Evolutionary conservation across 2,797 vertebrate species (phyloP).

Genomic region (Pipistrellus pipistrellus): DNA sequence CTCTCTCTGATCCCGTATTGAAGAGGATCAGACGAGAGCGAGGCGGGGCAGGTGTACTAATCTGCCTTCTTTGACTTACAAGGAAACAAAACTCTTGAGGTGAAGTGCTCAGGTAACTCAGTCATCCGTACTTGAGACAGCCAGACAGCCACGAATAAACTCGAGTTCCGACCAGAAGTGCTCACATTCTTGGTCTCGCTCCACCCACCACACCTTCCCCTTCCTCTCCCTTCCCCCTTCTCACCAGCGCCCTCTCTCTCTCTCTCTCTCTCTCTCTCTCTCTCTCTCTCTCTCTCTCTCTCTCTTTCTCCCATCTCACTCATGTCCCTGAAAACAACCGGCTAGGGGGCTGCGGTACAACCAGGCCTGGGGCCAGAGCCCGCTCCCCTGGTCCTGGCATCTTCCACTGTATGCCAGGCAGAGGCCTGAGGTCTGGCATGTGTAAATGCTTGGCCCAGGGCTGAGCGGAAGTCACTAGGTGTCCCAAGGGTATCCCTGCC

Average conservation of each 20-base stretch:
- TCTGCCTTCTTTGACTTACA: not conserved
- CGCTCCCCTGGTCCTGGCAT: not conserved
- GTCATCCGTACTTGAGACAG: not conserved
- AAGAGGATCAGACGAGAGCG: not conserved
- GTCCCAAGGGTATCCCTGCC: conserved; percentile 78
- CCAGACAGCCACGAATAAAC: not conserved
- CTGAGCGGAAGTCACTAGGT: conserved; percentile 71
- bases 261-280: not conserved
- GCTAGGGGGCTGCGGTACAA: not conserved
- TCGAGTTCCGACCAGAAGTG: not conserved
- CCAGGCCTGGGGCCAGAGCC: not conserved
- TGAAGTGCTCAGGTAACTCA: not conserved
- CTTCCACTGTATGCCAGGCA: not conserved
- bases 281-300: not conserved
- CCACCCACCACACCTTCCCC: not conserved
- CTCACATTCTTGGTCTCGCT: not conserved
- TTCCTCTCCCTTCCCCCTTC: not conserved
- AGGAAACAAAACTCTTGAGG: not conserved
- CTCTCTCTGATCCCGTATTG: not conserved
- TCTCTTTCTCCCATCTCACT: not conserved
- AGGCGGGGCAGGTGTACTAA: not conserved
- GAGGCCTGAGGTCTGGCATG: conserved; percentile 19
- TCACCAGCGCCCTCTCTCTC: not conserved
- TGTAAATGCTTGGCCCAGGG: not conserved
- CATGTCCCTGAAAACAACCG: not conserved